Percentiles rank a stretch among this genome's conserved stretches.
These are phyloP conservation scores for Leucopternis melanops DNA, from an alignment of 2,113 vertebrate genomes.

Conservation along the genomic window DNA sequence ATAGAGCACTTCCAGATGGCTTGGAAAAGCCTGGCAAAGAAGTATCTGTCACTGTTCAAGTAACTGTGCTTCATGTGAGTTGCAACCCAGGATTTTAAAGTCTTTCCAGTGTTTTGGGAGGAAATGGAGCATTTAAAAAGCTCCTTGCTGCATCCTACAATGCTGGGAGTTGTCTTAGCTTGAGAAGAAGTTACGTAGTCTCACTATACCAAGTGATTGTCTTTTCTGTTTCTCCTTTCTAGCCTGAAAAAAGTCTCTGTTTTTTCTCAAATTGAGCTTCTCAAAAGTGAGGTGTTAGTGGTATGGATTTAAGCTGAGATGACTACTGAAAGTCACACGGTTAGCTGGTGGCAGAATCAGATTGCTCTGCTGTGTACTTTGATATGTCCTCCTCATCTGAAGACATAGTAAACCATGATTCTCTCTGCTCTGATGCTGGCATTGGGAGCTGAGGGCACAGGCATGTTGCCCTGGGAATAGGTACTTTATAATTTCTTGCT, in stretches of 20 bases:
- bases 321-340: neutral
- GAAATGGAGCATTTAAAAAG: neutral
- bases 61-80: neutral
- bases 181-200: neutral
- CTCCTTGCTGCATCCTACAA: neutral
- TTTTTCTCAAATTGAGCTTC: neutral
- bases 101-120: neutral
- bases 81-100: neutral
- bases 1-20: constrained; percentile 28
- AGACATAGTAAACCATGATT: neutral
- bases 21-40: neutral
- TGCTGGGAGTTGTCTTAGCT: neutral
- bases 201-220: neutral
- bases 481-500: neutral
- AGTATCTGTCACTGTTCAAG: neutral
- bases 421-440: neutral
- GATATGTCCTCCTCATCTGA: neutral
- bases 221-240: neutral
- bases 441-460: neutral
- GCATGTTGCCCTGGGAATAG: neutral
- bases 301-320: neutral
- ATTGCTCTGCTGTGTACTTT: neutral
- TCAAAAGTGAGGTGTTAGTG: neutral
- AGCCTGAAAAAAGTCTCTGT: neutral
- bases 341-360: neutral